phyloP scores from a whole-genome alignment of 2,113 vertebrate species.

The Cercopithecus mona region DNA sequence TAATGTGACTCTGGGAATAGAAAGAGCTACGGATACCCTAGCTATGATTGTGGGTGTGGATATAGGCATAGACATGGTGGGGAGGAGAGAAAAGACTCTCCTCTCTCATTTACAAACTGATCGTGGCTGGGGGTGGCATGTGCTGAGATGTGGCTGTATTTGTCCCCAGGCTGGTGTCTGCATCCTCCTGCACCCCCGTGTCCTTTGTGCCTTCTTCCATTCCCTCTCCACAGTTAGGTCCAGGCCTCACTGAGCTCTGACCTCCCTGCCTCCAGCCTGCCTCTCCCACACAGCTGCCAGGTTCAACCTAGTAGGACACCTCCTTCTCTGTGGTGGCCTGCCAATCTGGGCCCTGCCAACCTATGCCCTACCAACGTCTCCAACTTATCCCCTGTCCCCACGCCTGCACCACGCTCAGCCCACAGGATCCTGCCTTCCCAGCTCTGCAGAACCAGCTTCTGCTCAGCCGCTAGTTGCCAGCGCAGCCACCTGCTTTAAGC shows the following conservation, averaged over 20 bases:
- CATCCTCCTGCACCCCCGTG: fast-evolving
- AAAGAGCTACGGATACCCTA: neutral
- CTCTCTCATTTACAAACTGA: neutral
- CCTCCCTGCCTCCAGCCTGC: neutral
- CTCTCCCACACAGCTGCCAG: neutral
- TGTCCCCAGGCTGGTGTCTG: neutral
- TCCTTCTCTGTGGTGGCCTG: neutral
- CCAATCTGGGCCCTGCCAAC: neutral
- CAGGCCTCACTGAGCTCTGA: neutral
- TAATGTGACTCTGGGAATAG: neutral
- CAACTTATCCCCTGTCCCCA: neutral
- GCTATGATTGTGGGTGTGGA: neutral
- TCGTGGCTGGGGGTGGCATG: fast-evolving
- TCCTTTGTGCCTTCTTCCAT: neutral
- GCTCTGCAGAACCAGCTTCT: neutral
- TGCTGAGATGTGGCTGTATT: fast-evolving
- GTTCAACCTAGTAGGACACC: neutral
- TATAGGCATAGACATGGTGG: neutral
- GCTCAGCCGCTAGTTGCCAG: neutral
- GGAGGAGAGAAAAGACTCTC: neutral
- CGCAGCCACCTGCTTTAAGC: neutral
- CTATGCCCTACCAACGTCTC: neutral
- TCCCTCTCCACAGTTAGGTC: neutral
- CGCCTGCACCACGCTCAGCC: neutral
- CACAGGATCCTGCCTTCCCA: neutral